Conservation (phyloP, 2,888 invertebrate genomes). For the Rotaria macrura region DNA sequence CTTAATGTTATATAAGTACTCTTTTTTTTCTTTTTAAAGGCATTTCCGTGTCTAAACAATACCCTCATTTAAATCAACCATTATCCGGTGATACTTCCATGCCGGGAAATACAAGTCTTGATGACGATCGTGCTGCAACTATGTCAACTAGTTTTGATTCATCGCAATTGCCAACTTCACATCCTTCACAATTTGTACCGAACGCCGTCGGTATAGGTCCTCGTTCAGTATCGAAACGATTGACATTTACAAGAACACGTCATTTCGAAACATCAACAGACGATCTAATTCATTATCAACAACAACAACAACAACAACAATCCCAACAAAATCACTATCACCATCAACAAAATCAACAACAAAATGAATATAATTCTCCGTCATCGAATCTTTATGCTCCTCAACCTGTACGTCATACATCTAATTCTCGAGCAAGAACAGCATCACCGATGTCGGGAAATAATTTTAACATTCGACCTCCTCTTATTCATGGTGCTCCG, state of each 20-base stretch:
- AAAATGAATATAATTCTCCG: constrained; percentile 3
- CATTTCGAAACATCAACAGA: neutral
- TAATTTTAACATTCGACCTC: neutral
- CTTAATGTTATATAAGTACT: no score
- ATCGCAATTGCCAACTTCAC: neutral
- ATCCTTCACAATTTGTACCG: neutral
- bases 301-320: no score
- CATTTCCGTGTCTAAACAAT: neutral
- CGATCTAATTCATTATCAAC: neutral
- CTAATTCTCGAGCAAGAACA: neutral
- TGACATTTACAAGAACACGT: neutral
- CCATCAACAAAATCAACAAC: constrained; percentile 20
- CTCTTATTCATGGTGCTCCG: neutral
- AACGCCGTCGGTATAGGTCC: neutral
- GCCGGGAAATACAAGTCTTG: neutral
- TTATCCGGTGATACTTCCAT: neutral
- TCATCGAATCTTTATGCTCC: constrained; percentile 9
- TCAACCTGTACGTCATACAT: constrained; percentile 7
- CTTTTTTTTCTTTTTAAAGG: neutral
- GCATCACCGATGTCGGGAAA: neutral
- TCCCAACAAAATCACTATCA: neutral
- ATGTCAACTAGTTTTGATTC: neutral
- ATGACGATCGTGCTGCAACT: neutral
- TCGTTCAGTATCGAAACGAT: neutral
- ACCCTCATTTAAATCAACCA: neutral